Base-by-base conservation (phyloP, 2,797 vertebrate species). In the Pteronotus mesoamericanus region DNA sequence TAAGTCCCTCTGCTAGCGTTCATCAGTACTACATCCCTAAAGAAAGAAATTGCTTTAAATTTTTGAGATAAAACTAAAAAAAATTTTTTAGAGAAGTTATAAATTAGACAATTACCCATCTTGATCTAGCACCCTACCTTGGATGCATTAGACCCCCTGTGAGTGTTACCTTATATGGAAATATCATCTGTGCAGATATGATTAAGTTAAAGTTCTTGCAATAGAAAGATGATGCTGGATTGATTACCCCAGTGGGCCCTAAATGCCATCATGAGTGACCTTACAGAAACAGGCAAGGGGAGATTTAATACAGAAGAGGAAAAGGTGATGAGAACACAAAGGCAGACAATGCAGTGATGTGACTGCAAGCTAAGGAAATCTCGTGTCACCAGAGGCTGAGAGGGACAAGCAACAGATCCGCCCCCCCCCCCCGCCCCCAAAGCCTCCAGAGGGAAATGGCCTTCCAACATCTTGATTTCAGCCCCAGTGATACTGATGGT, bases 31-130 rank as follows among this genome's bases (percentile, higher is more conserved):
- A 93, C 0, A 71, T n/a, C 15, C 24, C n/a, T 87, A 71, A 86
- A 15, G 44, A 84, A 77, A 89, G 4, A 82, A 89, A 72, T n/a
- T 91, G 18, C 6, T 9, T 92, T 69, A 66, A 15, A 21, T 39
- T 61, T 94, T 94, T 69, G 0, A 93, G 44, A 68, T 71, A 37
- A 78, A 92, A 59, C 18, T 77, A 15, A 22, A 53, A 59, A 32
- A 86, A 85, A 11, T 24, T 59, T 80, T 78, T 83, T 94, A 82
- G 32, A 89, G 42, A 74, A 46, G 26, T 71, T 69, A 69, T 46
- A 89, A 82, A 78, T 96, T 66, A 84, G 9, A 91, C 24, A 89
- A 74, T 79, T 18, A 61, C 19, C 37, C 64, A 12, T 24, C 37
- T 78, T 90, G 59, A 68, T 55, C 53, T 74, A 89, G 6, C 8